phyloP scores from a whole-genome alignment of 1,140 invertebrate species.

The Cotesia glomerata region DNA sequence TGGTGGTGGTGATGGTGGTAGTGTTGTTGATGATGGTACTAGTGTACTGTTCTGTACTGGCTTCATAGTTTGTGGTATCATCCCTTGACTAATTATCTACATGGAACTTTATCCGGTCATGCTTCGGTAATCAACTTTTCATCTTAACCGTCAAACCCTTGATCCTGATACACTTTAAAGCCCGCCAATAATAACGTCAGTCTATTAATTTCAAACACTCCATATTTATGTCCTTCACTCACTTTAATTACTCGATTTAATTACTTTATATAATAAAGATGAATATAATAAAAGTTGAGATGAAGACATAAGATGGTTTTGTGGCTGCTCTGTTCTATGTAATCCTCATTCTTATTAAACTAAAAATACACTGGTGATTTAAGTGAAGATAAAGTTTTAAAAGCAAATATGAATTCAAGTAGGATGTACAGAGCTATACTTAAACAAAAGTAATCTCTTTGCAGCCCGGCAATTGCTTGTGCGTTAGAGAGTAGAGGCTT shows the following conservation, averaged over 20 bases:
- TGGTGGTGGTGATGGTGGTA: constrained; percentile 23
- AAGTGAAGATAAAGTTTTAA: neutral
- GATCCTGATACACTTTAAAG: constrained; percentile 5
- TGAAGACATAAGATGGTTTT: no score
- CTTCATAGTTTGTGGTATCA: constrained; percentile 5
- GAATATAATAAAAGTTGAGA: neutral
- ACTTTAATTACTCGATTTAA: constrained; percentile 5
- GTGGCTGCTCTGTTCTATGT: no score
- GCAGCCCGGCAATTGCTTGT: constrained; percentile 29
- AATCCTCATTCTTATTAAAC: no score
- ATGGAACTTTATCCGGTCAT: constrained; percentile 10
- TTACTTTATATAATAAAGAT: neutral
- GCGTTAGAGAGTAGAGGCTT: neutral
- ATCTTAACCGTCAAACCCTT: constrained; percentile 5
- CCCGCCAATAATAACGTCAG: neutral
- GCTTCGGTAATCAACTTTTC: constrained; percentile 13
- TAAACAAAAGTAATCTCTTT: constrained; percentile 45
- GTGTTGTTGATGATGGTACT: constrained; percentile 27
- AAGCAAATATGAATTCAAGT: constrained; percentile 14
- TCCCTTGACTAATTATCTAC: constrained; percentile 5
- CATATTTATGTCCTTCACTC: neutral
- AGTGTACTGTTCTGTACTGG: neutral
- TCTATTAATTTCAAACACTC: neutral
- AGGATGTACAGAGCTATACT: constrained; percentile 36
- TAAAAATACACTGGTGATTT: neutral